A percentile compares a stretch with the other conserved stretches of the same genome.
Evolutionary conservation across 2,797 vertebrate species (phyloP).

Genomic region (Hylomyscus alleni): DNA sequence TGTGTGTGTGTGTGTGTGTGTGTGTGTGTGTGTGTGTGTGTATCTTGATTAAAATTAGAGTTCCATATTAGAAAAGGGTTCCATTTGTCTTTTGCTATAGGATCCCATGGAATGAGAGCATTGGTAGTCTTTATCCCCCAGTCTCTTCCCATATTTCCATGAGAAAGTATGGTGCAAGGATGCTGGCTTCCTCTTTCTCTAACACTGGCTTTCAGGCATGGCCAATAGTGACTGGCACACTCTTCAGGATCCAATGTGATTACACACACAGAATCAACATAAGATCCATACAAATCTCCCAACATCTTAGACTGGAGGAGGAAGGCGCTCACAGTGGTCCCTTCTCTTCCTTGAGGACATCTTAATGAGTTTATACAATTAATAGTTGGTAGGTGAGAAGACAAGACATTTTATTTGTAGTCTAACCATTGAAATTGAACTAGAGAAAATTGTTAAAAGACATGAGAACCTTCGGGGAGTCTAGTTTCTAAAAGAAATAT

Average conservation of each 20-base stretch:
- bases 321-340: not conserved
- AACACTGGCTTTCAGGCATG: not conserved
- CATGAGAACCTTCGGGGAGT: not conserved
- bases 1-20: not conserved
- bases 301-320: not conserved
- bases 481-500: not conserved
- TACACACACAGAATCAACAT: not conserved
- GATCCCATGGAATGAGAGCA: not conserved
- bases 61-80: not conserved
- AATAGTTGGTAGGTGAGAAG: not conserved
- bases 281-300: not conserved
- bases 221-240: not conserved
- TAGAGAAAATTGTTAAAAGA: slow-evolving; percentile 24
- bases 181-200: not conserved
- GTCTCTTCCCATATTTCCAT: not conserved
- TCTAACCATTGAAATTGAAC: not conserved
- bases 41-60: slow-evolving; percentile 32
- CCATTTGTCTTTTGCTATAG: not conserved
- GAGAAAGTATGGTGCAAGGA: not conserved
- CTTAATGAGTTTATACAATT: not conserved
- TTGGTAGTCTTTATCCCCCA: not conserved
- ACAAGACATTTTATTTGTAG: not conserved
- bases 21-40: not conserved
- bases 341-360: not conserved
- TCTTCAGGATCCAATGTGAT: not conserved